A percentile compares a stretch with the other conserved stretches of the same genome.
These are phyloP conservation scores for Sebastes nivosus DNA, from an alignment of 2,797 vertebrate species.

Conservation along the genomic window DNA sequence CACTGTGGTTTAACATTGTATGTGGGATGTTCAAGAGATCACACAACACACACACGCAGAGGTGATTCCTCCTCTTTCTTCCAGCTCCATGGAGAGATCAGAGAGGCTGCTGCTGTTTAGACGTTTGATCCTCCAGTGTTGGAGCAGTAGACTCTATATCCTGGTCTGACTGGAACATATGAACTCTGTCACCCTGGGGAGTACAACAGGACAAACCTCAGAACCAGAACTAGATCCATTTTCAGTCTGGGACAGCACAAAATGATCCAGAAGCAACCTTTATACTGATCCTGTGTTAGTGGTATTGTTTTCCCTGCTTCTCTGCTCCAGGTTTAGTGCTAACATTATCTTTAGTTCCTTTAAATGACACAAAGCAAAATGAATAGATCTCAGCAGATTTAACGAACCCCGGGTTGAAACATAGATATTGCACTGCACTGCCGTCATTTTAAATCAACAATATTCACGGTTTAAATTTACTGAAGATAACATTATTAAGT, in stretches of 20 bases:
- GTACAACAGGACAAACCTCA: not conserved
- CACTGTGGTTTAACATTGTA: not conserved
- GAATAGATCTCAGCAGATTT: not conserved
- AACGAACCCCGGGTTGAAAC: not conserved
- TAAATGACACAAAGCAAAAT: not conserved
- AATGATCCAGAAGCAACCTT: not conserved
- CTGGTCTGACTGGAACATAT: conserved; percentile 4
- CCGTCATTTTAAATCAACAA: not conserved
- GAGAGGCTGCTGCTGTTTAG: conserved; percentile 37
- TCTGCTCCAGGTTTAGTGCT: not conserved
- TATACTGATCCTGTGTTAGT: not conserved
- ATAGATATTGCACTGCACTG: not conserved
- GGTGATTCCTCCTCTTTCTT: conserved; percentile 14
- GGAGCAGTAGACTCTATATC: conserved; percentile 6
- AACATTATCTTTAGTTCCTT: not conserved
- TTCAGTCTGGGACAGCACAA: not conserved
- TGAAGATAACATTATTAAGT: not conserved
- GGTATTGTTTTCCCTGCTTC: not conserved
- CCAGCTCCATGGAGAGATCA: conserved; percentile 54
- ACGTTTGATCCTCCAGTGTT: conserved; percentile 45
- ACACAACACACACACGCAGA: not conserved
- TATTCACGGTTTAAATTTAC: not conserved
- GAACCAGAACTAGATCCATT: not conserved
- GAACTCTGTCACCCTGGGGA: not conserved
- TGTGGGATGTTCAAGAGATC: conserved; percentile 5